These are phyloP conservation scores for Antitype chi DNA, from an alignment of 2,888 invertebrate genomes.

Conservation along the genomic window DNA sequence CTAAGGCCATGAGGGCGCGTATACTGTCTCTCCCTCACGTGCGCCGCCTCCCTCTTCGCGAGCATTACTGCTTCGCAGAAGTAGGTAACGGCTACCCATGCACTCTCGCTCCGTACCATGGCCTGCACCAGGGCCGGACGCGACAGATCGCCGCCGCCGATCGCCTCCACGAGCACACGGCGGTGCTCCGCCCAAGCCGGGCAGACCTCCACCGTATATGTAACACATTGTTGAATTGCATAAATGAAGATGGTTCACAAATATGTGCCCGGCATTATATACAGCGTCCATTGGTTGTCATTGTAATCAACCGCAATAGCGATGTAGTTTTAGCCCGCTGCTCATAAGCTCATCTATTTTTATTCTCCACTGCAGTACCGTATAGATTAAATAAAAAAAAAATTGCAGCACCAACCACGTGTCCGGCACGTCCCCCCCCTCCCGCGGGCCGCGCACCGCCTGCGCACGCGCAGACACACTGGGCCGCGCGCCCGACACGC, in stretches of 20 bases:
- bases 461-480: not conserved
- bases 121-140: too few species aligned
- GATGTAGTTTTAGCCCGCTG: not conserved
- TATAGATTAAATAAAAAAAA: not conserved
- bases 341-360: not conserved
- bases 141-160: too few species aligned
- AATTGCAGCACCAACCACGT: slow-evolving; percentile 10
- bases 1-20: too few species aligned
- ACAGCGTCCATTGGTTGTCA: not conserved
- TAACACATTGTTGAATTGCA: not conserved
- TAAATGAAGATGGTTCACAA: not conserved
- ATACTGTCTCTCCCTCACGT: too few species aligned
- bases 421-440: slow-evolving; percentile 58
- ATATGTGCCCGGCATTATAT: not conserved
- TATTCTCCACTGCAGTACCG: not conserved
- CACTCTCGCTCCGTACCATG: too few species aligned
- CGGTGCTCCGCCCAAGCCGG: too few species aligned
- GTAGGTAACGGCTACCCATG: too few species aligned
- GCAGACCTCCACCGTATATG: too few species aligned
- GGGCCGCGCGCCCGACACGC: slow-evolving; percentile 13
- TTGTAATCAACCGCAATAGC: not conserved
- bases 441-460: slow-evolving; percentile 45
- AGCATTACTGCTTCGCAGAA: too few species aligned
- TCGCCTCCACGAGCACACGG: too few species aligned
- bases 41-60: too few species aligned